These are phyloP conservation scores for Bacillus rossius DNA, from an alignment of 1,140 invertebrate species.

Conservation along the genomic window DNA sequence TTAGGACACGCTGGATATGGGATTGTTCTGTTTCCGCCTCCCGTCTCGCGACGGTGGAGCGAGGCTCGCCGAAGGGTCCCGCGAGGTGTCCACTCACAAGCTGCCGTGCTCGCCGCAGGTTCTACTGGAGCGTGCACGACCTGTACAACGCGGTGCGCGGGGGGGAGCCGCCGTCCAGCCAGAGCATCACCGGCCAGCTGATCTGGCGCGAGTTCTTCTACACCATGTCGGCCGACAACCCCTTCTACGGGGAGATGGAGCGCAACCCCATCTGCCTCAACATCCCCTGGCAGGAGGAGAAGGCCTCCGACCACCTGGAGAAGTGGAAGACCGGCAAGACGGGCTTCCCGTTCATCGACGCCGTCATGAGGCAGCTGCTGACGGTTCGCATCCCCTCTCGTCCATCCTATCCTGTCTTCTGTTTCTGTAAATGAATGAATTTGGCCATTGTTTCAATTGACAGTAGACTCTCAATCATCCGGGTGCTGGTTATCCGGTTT, in stretches of 20 bases:
- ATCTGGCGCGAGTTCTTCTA: constrained; percentile 79
- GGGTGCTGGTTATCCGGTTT: too few relatives aligned
- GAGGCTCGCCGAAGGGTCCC: too few relatives aligned
- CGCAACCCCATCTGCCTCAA: constrained; percentile 67
- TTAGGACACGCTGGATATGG: too few relatives aligned
- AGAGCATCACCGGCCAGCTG: constrained; percentile 56
- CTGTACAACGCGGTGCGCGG: constrained; percentile 50
- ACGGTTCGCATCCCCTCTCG: constrained; percentile 13
- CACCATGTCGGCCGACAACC: constrained; percentile 62
- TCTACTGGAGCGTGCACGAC: constrained; percentile 59
- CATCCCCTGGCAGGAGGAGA: constrained; percentile 60
- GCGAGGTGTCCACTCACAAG: too few relatives aligned
- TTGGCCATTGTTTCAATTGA: too few relatives aligned
- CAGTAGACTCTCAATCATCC: too few relatives aligned
- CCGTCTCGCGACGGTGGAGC: too few relatives aligned
- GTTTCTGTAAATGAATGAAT: not conserved
- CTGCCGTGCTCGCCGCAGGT: constrained; percentile 37
- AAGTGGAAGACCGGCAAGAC: constrained; percentile 73
- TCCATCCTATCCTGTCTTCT: too few relatives aligned
- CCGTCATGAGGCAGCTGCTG: constrained; percentile 83
- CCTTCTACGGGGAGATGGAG: constrained; percentile 59
- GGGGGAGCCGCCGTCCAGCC: constrained; percentile 36
- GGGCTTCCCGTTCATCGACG: constrained; percentile 90
- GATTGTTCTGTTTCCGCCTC: too few relatives aligned
- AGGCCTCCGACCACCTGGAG: constrained; percentile 45